A percentile compares a stretch with the other conserved stretches of the same genome.
Conservation (phyloP, 2,888 invertebrate species). For the Pterostichus niger region DNA sequence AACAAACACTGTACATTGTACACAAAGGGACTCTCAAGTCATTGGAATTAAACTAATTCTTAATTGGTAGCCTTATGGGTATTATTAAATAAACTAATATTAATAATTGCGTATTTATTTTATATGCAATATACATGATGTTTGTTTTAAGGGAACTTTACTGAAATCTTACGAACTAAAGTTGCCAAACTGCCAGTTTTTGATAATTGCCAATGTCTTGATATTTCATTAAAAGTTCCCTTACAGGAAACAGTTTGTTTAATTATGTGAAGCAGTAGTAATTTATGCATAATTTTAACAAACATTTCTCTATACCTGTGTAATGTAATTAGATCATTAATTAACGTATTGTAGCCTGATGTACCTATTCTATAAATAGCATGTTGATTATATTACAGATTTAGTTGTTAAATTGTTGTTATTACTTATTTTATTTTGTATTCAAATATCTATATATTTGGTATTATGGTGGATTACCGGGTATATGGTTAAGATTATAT, state of each 20-base stretch:
- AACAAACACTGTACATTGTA: slow-evolving; percentile 17
- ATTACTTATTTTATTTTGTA: slow-evolving; percentile 47
- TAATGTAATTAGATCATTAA: slow-evolving; percentile 22
- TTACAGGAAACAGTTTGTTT: slow-evolving; percentile 17
- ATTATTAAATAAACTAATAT: slow-evolving; percentile 42
- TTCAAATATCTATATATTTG: slow-evolving; percentile 54
- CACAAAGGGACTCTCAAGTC: slow-evolving; percentile 11
- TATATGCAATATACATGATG: slow-evolving; percentile 8
- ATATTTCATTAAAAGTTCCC: neutral
- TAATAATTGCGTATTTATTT: slow-evolving; percentile 42
- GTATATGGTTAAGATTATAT: slow-evolving; percentile 60
- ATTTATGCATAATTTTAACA: slow-evolving; percentile 54
- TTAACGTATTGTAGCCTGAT: slow-evolving; percentile 21
- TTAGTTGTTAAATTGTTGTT: slow-evolving; percentile 44
- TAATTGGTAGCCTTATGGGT: slow-evolving; percentile 44
- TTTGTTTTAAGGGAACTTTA: slow-evolving; percentile 9
- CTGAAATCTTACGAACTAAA: neutral
- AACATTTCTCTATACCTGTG: slow-evolving; percentile 52
- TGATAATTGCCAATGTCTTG: neutral
- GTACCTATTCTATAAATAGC: slow-evolving; percentile 49
- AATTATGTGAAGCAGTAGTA: slow-evolving; percentile 54
- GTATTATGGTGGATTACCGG: slow-evolving; percentile 64
- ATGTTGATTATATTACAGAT: slow-evolving; percentile 45
- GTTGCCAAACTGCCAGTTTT: too few relatives aligned
- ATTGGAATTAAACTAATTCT: slow-evolving; percentile 42